Evolutionary conservation across 2,888 invertebrate genomes (phyloP).

Genomic region (Cartodere bifasciata): DNA sequence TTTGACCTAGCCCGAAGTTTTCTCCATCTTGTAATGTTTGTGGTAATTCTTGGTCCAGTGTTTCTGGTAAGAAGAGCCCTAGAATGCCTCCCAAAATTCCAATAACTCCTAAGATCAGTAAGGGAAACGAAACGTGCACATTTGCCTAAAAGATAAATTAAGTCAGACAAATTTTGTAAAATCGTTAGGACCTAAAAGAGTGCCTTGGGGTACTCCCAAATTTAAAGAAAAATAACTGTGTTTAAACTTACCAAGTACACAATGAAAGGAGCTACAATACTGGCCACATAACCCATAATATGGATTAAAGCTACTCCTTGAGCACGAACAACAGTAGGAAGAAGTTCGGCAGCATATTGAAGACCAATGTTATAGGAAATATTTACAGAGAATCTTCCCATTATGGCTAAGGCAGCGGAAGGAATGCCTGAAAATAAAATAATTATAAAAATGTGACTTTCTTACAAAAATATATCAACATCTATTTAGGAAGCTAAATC

Average conservation of each 20-base stretch:
- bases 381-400: constrained; percentile 75
- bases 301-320: constrained; percentile 79
- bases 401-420: constrained; percentile 65
- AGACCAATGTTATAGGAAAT: constrained; percentile 83
- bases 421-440: constrained; percentile 44
- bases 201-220: not conserved
- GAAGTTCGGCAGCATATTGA: constrained; percentile 76
- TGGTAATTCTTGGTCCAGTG: constrained; percentile 72
- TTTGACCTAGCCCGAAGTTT: constrained; percentile 68
- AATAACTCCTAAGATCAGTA: constrained; percentile 63
- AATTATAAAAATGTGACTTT: too few species aligned
- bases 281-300: constrained; percentile 78
- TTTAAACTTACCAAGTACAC: constrained; percentile 57
- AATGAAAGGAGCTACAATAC: constrained; percentile 71
- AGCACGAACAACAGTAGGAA: constrained; percentile 78
- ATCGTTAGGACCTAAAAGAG: not conserved
- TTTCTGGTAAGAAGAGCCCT: constrained; percentile 74
- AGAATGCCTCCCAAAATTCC: constrained; percentile 64
- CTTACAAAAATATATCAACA: too few species aligned
- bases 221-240: constrained; percentile 1
- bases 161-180: not conserved
- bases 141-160: constrained; percentile 42
- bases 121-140: constrained; percentile 56
- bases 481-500: too few species aligned
- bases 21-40: constrained; percentile 80